Conservation (phyloP, 2,113 vertebrate species). For the Rhynchopsitta pachyrhyncha region DNA sequence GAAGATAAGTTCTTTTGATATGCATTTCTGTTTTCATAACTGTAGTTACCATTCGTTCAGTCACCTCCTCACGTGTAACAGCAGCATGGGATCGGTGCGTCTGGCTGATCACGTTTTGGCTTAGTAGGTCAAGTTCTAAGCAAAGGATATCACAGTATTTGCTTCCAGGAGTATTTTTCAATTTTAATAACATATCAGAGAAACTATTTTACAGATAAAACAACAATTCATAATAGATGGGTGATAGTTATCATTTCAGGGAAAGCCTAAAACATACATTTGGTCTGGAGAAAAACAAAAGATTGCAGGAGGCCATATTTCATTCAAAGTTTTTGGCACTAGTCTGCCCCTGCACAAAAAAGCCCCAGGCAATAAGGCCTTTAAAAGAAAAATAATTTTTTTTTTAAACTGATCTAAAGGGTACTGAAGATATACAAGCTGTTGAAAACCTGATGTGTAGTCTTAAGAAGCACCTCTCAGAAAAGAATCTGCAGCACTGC, state of each 20-base stretch:
- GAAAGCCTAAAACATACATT: not conserved
- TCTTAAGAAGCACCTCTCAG: not conserved
- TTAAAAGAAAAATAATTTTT: not conserved
- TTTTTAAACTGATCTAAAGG: not conserved
- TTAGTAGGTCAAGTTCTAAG: not conserved
- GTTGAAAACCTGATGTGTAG: not conserved
- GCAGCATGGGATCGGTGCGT: not conserved
- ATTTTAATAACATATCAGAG: not conserved
- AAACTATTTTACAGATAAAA: not conserved
- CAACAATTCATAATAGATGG: not conserved
- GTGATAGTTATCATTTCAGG: not conserved
- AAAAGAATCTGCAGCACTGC: not conserved
- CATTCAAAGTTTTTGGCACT: not conserved
- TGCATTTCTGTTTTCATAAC: not conserved
- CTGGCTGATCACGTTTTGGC: not conserved
- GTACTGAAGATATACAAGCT: not conserved
- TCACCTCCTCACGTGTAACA: too few relatives aligned
- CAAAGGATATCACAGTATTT: not conserved
- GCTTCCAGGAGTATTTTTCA: not conserved
- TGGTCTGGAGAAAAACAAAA: not conserved
- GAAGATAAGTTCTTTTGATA: not conserved
- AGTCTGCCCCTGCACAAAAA: not conserved
- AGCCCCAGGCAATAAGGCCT: not conserved
- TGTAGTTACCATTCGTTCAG: not conserved
- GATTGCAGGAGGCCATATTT: not conserved